phyloP scores from a whole-genome alignment of 2,113 vertebrate species.

The Hystrix cristata region DNA sequence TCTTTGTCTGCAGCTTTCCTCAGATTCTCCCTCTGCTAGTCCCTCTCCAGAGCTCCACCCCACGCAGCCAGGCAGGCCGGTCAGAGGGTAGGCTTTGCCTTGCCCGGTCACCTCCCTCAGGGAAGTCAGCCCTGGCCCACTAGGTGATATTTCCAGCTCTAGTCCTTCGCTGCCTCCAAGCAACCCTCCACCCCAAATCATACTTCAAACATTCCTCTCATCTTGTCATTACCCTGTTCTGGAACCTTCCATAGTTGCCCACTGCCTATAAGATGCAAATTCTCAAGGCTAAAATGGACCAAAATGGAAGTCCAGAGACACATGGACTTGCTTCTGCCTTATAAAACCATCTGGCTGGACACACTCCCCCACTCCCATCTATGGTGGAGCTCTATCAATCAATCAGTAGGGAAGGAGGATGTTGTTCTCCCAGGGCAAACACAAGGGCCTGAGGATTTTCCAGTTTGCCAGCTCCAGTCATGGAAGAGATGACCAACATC shows the following conservation, averaged over 20 bases:
- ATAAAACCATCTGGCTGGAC: background rate
- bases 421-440: background rate
- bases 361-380: background rate
- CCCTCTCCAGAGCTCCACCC: background rate
- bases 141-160: background rate
- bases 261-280: background rate
- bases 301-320: background rate
- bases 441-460: background rate
- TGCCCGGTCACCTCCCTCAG: background rate
- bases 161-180: background rate
- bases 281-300: background rate
- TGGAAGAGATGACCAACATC: background rate
- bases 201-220: background rate
- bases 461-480: background rate
- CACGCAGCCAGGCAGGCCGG: background rate
- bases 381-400: background rate
- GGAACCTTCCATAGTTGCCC: background rate
- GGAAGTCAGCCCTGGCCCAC: background rate
- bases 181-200: background rate
- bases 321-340: background rate
- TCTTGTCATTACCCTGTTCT: background rate
- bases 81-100: background rate
- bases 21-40: background rate
- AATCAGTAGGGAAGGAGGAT: background rate
- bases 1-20: conserved; percentile 55